Evolutionary conservation across 1,140 invertebrate genomes (phyloP), one percentile per base, ranked within the genome.

Genomic region (Thaumatotibia leucotreta): DNA sequence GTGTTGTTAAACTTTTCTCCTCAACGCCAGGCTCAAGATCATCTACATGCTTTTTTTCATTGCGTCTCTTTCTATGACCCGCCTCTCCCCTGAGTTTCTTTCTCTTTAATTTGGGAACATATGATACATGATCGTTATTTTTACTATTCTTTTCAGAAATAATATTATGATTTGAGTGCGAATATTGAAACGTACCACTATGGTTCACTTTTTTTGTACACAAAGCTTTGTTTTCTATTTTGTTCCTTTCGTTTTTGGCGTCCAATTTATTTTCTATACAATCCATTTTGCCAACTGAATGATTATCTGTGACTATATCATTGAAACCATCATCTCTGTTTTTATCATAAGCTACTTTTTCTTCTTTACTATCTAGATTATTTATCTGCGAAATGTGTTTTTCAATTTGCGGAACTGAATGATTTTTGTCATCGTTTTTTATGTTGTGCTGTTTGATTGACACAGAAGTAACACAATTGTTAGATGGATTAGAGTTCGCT

Each of bases 371-470:
- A 9, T 17, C 39, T 45, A 20, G 5, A 20, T 1, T 45, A 20
- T 11, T 45, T 20, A 1, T 45, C 11, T 20, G 17, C 6, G n/a
- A 45, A 45, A 17, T 45, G 5, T 45, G 5, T 20, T 45, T 45
- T 20, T 45, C 14, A 39, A 39, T 35, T 4, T 14, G 33, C 11
- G 33, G 1, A 35, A 35, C n/a, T 35, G 77, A 67, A 70, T 74
- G 67, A 65, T 86, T 80, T 77, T 52, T 32, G 1, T 31, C 20
- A 2, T 45, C 5, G 8, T 45, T 45, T 6, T 20, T 11, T 45
- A 45, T 20, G 14, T 45, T 17, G 17, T 6, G n/a, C 20, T 45
- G 6, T 8, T 45, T 45, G 39, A 6, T 6, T 20, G 20, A 45
- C 17, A 11, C 39, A 17, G 17, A 20, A 45, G 39, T 20, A 45